These are phyloP conservation scores for Patagioenas fasciata DNA, from an alignment of 2,113 vertebrate species.

Conservation along the genomic window DNA sequence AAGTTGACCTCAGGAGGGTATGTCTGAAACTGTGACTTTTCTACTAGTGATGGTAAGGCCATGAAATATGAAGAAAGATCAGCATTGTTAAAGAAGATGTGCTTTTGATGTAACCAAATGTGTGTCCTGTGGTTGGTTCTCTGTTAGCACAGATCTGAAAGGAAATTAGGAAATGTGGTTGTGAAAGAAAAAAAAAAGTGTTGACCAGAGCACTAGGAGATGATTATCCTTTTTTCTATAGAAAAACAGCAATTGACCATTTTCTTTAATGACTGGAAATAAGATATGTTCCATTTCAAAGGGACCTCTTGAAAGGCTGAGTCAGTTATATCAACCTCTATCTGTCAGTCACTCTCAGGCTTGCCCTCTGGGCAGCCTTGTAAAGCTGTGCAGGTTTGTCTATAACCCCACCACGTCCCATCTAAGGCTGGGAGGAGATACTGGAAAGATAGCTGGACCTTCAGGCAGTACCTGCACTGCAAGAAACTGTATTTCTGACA, in stretches of 20 bases:
- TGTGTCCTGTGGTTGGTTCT: background rate
- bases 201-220: background rate
- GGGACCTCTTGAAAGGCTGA: background rate
- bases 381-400: background rate
- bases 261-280: background rate
- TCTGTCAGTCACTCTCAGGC: background rate
- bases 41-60: background rate
- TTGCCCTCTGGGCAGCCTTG: background rate
- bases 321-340: background rate
- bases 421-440: background rate
- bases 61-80: background rate
- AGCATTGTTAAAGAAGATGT: background rate
- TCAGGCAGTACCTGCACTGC: background rate
- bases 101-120: background rate
- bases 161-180: constrained; percentile 42
- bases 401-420: background rate
- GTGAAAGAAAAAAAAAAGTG: constrained; percentile 15
- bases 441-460: background rate
- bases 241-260: background rate
- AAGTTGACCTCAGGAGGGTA: background rate
- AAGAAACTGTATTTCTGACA: background rate
- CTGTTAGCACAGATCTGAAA: background rate
- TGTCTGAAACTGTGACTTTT: constrained; percentile 20
- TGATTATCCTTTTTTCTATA: background rate
- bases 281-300: background rate